These are phyloP conservation scores for Gambusia affinis DNA, from an alignment of 2,113 vertebrate species.

Conservation along the genomic window DNA sequence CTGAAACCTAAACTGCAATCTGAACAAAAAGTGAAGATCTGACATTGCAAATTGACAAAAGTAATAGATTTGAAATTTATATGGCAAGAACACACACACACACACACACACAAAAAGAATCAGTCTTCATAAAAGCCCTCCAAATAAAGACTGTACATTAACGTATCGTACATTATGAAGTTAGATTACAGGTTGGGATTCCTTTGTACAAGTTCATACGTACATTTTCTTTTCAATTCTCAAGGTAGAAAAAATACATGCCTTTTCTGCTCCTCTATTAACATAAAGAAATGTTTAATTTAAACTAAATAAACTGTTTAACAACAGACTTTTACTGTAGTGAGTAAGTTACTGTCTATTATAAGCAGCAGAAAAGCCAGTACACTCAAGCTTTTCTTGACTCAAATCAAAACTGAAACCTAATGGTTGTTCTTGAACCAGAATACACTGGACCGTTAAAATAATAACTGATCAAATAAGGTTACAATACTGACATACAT, in stretches of 20 bases:
- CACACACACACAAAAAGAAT: slow-evolving; percentile 29
- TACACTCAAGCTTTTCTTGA: slow-evolving; percentile 43
- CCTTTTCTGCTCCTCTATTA: slow-evolving; percentile 69
- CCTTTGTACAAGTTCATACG: slow-evolving; percentile 73
- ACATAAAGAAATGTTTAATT: slow-evolving; percentile 45
- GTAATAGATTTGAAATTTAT: slow-evolving; percentile 33
- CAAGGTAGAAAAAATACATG: slow-evolving; percentile 84
- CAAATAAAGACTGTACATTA: slow-evolving; percentile 67
- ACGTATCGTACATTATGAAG: slow-evolving; percentile 69
- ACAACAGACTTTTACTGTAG: slow-evolving; percentile 31
- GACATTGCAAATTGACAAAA: slow-evolving; percentile 11
- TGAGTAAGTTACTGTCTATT: slow-evolving; percentile 30
- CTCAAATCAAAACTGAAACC: slow-evolving; percentile 42
- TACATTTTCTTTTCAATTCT: slow-evolving; percentile 67
- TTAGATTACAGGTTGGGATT: slow-evolving; percentile 61
- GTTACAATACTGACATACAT: slow-evolving; percentile 31
- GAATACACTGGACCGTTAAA: slow-evolving; percentile 29
- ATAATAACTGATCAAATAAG: slow-evolving; percentile 29
- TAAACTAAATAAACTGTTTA: slow-evolving; percentile 39
- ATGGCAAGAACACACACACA: slow-evolving; percentile 16
- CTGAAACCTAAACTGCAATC: slow-evolving; percentile 27
- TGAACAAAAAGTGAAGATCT: slow-evolving; percentile 14
- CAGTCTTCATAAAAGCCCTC: slow-evolving; percentile 52
- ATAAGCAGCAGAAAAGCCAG: slow-evolving; percentile 28
- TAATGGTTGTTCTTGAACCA: slow-evolving; percentile 25